These are phyloP conservation scores for Motacilla tschutschensis DNA, from an alignment of 2,113 vertebrate genomes.

Conservation along the genomic window DNA sequence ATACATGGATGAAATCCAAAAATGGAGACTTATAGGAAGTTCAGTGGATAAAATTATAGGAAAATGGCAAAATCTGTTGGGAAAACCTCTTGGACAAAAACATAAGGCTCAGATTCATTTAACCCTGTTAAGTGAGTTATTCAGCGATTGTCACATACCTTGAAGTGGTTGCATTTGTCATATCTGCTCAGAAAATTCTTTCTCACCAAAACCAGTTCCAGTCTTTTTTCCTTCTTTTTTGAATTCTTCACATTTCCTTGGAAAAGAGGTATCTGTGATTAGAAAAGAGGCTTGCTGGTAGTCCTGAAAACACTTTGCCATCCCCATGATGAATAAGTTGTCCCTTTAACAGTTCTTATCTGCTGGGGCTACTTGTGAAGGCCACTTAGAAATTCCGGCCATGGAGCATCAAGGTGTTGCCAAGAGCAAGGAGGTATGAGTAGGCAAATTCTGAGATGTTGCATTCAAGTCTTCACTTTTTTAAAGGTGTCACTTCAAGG, in stretches of 20 bases:
- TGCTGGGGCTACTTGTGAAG: neutral
- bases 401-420: neutral
- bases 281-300: neutral
- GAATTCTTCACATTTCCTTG: neutral
- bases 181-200: neutral
- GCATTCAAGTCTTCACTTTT: neutral
- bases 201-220: neutral
- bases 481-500: constrained; percentile 15
- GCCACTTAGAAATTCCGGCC: neutral
- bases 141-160: neutral
- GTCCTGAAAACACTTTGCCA: neutral
- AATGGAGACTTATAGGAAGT: neutral
- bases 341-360: neutral
- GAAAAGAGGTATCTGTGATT: neutral
- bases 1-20: neutral
- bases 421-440: neutral
- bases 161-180: neutral
- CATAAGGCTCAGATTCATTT: neutral
- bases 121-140: neutral
- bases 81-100: neutral
- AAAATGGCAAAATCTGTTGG: neutral
- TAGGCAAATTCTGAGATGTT: neutral
- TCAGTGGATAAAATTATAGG: neutral
- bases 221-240: neutral
- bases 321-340: neutral